These are phyloP conservation scores for Phrynocephalus vlangalii DNA, from an alignment of 2,797 vertebrate genomes.

Conservation along the genomic window DNA sequence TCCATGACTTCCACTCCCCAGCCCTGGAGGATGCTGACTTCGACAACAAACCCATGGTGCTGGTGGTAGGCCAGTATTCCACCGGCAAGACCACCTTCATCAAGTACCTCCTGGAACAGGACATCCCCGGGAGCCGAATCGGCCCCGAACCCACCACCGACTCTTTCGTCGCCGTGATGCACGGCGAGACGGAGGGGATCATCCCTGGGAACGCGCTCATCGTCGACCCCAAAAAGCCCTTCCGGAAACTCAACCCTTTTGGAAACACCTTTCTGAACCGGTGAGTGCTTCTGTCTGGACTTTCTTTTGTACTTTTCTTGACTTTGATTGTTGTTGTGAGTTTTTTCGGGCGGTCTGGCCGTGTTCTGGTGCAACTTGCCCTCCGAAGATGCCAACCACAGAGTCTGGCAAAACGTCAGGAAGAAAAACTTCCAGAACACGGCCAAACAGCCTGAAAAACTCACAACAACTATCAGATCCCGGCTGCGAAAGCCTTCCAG, in stretches of 20 bases:
- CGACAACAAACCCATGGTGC: slow-evolving; percentile 94
- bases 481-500: no score
- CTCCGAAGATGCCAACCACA: no score
- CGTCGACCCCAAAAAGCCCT: slow-evolving; percentile 93
- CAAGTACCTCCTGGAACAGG: slow-evolving; percentile 93
- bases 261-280: slow-evolving; percentile 96
- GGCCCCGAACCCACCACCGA: slow-evolving; percentile 95
- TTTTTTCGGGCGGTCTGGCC: no score
- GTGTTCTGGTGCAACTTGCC: no score
- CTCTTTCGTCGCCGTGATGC: slow-evolving; percentile 95
- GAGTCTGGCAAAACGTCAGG: no score
- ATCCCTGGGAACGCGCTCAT: slow-evolving; percentile 93
- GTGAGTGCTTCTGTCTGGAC: slow-evolving; percentile 67
- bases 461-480: no score
- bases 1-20: slow-evolving; percentile 91
- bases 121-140: slow-evolving; percentile 90
- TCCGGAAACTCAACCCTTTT: slow-evolving; percentile 94
- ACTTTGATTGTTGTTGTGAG: no score
- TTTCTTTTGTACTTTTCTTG: no score
- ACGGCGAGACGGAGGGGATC: slow-evolving; percentile 87
- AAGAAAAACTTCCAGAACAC: no score
- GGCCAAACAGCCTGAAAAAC: no score
- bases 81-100: slow-evolving; percentile 96
- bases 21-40: slow-evolving; percentile 93
- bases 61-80: slow-evolving; percentile 94